Evolutionary conservation across 2,888 invertebrate genomes (phyloP).

Genomic region (Amblyjoppa proteus): DNA sequence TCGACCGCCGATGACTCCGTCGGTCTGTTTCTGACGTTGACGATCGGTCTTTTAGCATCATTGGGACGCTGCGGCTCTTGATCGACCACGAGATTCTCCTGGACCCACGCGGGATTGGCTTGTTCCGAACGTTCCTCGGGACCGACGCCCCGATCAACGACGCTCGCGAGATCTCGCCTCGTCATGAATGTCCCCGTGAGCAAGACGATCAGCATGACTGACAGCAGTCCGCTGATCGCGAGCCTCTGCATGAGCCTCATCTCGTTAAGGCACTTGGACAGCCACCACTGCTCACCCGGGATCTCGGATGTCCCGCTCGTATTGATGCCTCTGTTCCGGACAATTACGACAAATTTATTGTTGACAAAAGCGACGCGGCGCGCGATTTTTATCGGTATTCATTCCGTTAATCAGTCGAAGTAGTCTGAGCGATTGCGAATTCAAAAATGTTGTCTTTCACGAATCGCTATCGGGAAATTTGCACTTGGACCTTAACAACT

Average conservation of each 20-base stretch:
- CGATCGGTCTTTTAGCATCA: constrained; percentile 68
- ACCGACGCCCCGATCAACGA: constrained; percentile 80
- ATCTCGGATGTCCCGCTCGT: constrained; percentile 76
- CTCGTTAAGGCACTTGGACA: constrained; percentile 76
- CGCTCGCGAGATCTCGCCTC: constrained; percentile 79
- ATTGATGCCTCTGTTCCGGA: constrained; percentile 72
- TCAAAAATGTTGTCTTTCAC: not conserved
- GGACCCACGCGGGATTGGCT: constrained; percentile 80
- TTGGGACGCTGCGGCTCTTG: constrained; percentile 71
- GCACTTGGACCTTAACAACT: not conserved
- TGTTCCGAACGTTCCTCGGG: constrained; percentile 81
- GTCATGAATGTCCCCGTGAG: constrained; percentile 82
- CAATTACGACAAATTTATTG: constrained; percentile 8
- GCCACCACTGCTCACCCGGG: constrained; percentile 75
- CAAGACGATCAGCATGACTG: constrained; percentile 82
- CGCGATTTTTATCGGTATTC: not conserved
- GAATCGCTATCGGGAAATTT: not conserved
- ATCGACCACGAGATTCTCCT: constrained; percentile 79
- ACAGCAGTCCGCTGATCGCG: constrained; percentile 83
- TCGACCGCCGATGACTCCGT: constrained; percentile 73
- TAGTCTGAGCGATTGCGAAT: not conserved
- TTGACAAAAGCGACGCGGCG: not conserved
- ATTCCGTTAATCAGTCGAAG: not conserved
- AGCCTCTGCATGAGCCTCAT: constrained; percentile 83
- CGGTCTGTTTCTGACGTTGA: constrained; percentile 72